Percentiles rank a stretch among this genome's conserved stretches.
Conservation (phyloP, 2,113 vertebrate genomes). For the Aleadryas rufinucha region DNA sequence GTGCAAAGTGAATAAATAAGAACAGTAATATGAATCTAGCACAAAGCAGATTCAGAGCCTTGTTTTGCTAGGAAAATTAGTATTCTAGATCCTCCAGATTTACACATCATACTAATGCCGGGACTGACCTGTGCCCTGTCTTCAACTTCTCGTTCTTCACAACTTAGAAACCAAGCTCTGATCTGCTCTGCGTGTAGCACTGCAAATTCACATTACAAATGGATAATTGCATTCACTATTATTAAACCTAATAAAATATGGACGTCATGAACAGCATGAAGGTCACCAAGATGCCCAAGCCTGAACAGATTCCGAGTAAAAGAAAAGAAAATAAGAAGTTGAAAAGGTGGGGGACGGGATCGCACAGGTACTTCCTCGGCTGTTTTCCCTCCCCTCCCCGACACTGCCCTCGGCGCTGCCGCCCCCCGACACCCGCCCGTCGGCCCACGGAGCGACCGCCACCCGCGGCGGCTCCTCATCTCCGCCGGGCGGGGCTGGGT, state of each 20-base stretch:
- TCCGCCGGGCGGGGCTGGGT: not conserved
- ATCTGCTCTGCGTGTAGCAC: not conserved
- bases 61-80: not conserved
- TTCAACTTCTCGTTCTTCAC: no score
- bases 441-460: no score
- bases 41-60: not conserved
- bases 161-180: not conserved
- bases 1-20: not conserved
- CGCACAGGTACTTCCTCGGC: not conserved
- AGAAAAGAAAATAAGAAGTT: not conserved
- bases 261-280: not conserved
- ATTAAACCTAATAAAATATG: not conserved
- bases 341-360: not conserved
- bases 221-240: not conserved
- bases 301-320: not conserved
- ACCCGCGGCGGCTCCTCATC: not conserved
- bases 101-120: not conserved
- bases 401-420: rapidly evolving
- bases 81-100: not conserved
- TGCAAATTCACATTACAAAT: not conserved
- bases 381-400: not conserved
- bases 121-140: not conserved
- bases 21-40: not conserved
- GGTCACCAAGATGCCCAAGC: not conserved
- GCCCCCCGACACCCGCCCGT: not conserved